A percentile compares a stretch with the other conserved stretches of the same genome.
Evolutionary conservation across 2,113 vertebrate species (phyloP).

Genomic region (Chamaetylas fuelleborni): DNA sequence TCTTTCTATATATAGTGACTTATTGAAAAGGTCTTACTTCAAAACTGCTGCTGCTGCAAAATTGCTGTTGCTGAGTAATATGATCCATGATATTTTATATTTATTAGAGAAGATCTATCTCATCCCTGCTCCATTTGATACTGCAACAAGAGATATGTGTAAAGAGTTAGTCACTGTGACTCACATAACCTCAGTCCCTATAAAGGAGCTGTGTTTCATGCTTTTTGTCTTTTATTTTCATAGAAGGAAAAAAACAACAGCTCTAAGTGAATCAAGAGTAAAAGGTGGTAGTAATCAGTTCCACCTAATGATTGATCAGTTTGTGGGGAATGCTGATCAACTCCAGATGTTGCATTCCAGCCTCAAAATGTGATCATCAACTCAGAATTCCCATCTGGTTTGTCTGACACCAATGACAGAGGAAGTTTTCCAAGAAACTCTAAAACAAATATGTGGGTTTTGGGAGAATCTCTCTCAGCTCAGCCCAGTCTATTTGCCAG

Average conservation of each 20-base stretch:
- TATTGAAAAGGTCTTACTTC: conserved; percentile 66
- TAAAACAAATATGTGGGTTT: neutral
- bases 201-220: conserved; percentile 37
- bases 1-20: conserved; percentile 47
- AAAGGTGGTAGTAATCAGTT: conserved; percentile 64
- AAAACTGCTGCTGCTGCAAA: conserved; percentile 71
- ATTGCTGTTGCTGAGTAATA: conserved; percentile 71
- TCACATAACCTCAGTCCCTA: conserved; percentile 54
- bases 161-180: conserved; percentile 71
- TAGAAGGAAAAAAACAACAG: neutral
- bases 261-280: conserved; percentile 68
- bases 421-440: conserved; percentile 7
- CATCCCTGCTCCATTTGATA: conserved; percentile 69
- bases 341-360: conserved; percentile 46
- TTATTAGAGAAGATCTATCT: conserved; percentile 50
- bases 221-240: conserved; percentile 30
- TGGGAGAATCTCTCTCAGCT: neutral
- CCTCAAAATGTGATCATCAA: conserved; percentile 46
- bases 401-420: neutral
- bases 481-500: neutral
- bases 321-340: conserved; percentile 64
- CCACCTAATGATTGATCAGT: conserved; percentile 67
- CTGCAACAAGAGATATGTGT: conserved; percentile 60
- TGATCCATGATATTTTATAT: conserved; percentile 69
- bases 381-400: conserved; percentile 48